Percentiles rank a stretch among this genome's conserved stretches.
phyloP scores from a whole-genome alignment of 2,113 vertebrate species.

The Rhynchomys soricoides region DNA sequence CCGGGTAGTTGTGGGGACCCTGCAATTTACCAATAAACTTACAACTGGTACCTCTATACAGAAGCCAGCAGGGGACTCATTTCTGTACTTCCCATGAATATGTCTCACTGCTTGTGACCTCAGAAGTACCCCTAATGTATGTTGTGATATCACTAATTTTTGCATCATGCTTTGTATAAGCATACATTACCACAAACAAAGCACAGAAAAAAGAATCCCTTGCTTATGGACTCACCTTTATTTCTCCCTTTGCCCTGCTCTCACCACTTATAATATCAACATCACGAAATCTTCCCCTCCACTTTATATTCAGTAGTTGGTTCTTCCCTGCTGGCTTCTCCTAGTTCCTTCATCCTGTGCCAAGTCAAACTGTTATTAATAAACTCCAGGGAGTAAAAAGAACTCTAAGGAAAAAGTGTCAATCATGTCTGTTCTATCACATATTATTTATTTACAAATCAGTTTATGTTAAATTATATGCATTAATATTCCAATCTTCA shows the following conservation, averaged over 20 bases:
- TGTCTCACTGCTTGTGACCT: neutral
- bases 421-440: conserved; percentile 49
- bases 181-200: neutral
- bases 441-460: conserved; percentile 66
- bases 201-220: neutral
- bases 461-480: conserved; percentile 73
- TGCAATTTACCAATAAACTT: fast-evolving
- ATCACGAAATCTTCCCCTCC: neutral
- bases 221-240: neutral
- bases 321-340: neutral
- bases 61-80: neutral
- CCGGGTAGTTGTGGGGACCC: neutral
- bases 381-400: conserved; percentile 13
- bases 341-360: neutral
- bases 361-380: conserved; percentile 9
- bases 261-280: neutral
- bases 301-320: neutral
- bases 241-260: fast-evolving
- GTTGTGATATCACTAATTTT: too few species aligned
- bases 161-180: neutral
- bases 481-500: conserved; percentile 74
- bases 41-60: fast-evolving
- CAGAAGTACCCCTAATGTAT: neutral
- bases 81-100: neutral
- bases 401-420: conserved; percentile 24